phyloP scores from a whole-genome alignment of 2,888 invertebrate genomes.

The Drosophila monieri region DNA sequence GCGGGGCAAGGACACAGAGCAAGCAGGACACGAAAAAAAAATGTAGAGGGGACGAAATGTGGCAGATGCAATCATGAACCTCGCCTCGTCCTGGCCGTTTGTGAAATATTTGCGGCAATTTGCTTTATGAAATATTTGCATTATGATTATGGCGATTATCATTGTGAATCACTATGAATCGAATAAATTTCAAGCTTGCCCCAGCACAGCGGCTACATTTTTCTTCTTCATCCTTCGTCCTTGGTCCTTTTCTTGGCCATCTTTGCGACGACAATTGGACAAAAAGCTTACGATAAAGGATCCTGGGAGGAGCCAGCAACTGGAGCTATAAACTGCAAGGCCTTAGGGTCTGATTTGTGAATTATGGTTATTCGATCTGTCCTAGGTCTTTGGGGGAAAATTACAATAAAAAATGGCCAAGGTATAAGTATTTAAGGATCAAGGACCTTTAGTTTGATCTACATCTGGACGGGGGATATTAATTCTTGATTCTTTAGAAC shows the following conservation, averaged over 20 bases:
- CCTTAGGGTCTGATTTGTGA: constrained; percentile 14
- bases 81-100: constrained; percentile 5
- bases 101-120: constrained; percentile 51
- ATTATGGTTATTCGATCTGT: constrained; percentile 16
- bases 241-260: constrained; percentile 6
- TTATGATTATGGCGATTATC: constrained; percentile 50
- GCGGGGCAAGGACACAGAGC: background rate
- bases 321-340: background rate
- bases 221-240: background rate
- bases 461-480: background rate
- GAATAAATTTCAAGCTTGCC: constrained; percentile 34
- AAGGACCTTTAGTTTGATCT: background rate
- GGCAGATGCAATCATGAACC: constrained; percentile 13
- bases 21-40: background rate
- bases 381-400: background rate
- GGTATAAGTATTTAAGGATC: constrained; percentile 1
- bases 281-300: constrained; percentile 9
- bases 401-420: constrained; percentile 2
- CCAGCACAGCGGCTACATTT: constrained; percentile 8
- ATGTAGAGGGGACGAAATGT: background rate
- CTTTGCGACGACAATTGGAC: constrained; percentile 24
- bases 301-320: background rate
- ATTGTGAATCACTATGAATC: constrained; percentile 34
- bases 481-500: background rate
- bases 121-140: constrained; percentile 48